phyloP scores from a whole-genome alignment of 2,888 invertebrate genomes.

The Patella caerulea region DNA sequence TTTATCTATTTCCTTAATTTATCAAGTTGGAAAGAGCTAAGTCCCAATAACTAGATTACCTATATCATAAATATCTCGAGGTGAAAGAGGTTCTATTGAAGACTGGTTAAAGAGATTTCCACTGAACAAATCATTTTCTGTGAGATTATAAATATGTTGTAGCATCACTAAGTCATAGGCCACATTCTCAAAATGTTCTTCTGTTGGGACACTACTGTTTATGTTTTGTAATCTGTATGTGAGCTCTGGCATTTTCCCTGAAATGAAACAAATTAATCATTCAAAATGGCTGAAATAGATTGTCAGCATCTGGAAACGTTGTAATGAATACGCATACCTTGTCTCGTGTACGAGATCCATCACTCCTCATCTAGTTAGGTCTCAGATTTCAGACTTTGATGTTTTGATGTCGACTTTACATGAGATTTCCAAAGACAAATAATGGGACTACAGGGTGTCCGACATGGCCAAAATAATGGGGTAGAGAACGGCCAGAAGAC shows the following conservation, averaged over 20 bases:
- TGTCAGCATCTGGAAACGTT: background rate
- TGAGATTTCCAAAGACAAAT: no score
- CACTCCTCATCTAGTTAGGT: background rate
- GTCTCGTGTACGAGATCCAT: no score
- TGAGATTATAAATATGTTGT: background rate
- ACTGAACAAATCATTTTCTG: background rate
- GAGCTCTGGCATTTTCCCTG: background rate
- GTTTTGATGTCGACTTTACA: no score
- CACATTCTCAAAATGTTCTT: background rate
- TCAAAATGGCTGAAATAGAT: background rate
- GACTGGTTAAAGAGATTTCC: background rate
- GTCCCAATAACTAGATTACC: background rate
- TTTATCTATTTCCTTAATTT: no score
- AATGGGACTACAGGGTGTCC: no score
- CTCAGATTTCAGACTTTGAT: background rate
- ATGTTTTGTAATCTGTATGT: background rate
- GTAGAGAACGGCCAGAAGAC: no score
- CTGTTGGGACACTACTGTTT: background rate
- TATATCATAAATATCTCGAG: background rate
- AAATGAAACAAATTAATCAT: background rate
- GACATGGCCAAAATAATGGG: no score
- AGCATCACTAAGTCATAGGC: background rate
- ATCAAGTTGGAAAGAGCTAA: no score
- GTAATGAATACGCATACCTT: background rate
- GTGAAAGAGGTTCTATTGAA: background rate